Base-by-base conservation (phyloP, 2,888 invertebrate species). In the Eristalinus sepulchralis region DNA sequence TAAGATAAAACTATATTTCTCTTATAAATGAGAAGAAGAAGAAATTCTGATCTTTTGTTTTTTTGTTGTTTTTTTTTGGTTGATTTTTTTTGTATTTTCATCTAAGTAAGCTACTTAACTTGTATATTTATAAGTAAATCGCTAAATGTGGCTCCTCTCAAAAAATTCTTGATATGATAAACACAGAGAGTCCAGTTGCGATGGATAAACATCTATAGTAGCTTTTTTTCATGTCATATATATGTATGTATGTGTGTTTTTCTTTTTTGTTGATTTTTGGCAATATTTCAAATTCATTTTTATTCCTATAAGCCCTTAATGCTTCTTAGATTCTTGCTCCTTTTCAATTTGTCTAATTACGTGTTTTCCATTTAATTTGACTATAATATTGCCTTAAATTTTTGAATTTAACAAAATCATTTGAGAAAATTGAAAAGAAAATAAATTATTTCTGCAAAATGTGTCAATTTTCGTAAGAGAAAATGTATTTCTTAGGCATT, bases 51-150 rank as follows among this genome's bases (percentile, higher is more conserved):
- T 72, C 75, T 24, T 68, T 67, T 66, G 24, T 17, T 66, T 27
- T 77, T n/a, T 62, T 59, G 59, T 39, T 66, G 31, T 75, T 78
- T 75, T 68, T 17, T 34, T 39, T n/a, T n/a, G 6, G 47, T 47
- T 47, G 47, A 76, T 75, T 62, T 76, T 57, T 39, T 70, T 76
- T 33, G 39, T 75, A 78, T 71, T 75, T 83, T 86, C 71, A 75
- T 71, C 83, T 86, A 86, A 83, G 22, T 83, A 71, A 70, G 62
- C 73, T 86, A 83, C 75, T 62, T 79, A 86, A 86, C 75, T 73
- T 83, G 83, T 86, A 86, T 85, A 85, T 82, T 73, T 82, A 77
- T 70, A 83, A 83, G 78, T 83, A 83, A 67, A 82, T 86, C 86
- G 83, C 83, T 83, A 75, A 79, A 83, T 71, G 70, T 86, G 78